Evolutionary conservation across 2,797 vertebrate species (phyloP).

Genomic region (Pangasius macronema): DNA sequence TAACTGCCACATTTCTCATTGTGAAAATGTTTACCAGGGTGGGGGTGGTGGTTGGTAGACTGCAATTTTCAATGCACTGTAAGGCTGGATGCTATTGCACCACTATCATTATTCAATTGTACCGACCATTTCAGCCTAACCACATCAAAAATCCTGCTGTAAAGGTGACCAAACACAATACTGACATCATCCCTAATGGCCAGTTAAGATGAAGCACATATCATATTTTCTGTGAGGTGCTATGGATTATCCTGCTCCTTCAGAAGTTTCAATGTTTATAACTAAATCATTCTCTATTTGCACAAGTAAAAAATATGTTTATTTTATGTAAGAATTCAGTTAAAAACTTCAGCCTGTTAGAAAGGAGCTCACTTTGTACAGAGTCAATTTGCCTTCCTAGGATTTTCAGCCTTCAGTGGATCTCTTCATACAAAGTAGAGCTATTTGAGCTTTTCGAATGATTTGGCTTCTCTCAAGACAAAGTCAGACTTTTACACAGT

Average conservation of each 20-base stretch:
- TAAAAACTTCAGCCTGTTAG: no score
- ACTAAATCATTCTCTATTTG: background rate
- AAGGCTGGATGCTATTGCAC: background rate
- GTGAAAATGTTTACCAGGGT: background rate
- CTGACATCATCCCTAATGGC: background rate
- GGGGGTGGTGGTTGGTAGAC: background rate
- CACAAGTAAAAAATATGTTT: no score
- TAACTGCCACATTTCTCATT: background rate
- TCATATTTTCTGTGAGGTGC: background rate
- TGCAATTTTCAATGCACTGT: constrained; percentile 31
- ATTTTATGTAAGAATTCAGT: no score
- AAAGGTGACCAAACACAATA: background rate
- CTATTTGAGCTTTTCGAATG: no score
- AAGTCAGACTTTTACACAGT: no score
- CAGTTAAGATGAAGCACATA: background rate
- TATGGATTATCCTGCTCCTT: background rate
- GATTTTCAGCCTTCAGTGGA: no score
- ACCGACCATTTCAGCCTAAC: constrained; percentile 5
- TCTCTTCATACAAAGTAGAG: no score
- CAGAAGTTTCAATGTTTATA: no score
- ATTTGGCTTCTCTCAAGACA: no score
- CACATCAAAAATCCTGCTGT: constrained; percentile 14
- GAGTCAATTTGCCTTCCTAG: no score
- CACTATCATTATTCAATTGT: constrained; percentile 11
- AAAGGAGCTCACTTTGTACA: no score